Conservation (phyloP, 2,888 invertebrate species). For the Phyllotreta striolata region DNA sequence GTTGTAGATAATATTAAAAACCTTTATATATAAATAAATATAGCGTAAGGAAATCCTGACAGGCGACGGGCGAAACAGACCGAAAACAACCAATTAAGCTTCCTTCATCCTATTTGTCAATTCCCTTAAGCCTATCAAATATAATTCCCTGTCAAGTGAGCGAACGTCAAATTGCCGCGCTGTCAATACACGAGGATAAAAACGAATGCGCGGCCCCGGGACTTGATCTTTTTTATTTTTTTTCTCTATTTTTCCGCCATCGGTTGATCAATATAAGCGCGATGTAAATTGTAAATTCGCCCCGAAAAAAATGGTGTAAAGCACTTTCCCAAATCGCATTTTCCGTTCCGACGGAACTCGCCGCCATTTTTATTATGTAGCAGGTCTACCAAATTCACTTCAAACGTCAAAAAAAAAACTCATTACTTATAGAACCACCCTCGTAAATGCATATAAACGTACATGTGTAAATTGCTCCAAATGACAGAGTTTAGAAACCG, state of each 20-base stretch:
- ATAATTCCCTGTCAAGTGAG: constrained; percentile 58
- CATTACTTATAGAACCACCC: too few relatives aligned
- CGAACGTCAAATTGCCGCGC: constrained; percentile 59
- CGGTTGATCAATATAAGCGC: too few relatives aligned
- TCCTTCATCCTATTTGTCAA: constrained; percentile 60
- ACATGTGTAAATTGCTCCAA: too few relatives aligned
- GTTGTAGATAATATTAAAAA: constrained; percentile 4
- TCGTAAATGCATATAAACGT: too few relatives aligned
- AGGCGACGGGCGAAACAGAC: constrained; percentile 47
- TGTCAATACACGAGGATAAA: constrained; percentile 53
- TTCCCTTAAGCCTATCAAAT: constrained; percentile 60
- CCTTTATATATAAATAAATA: constrained; percentile 19
- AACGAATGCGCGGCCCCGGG: constrained; percentile 24
- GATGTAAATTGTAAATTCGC: too few relatives aligned
- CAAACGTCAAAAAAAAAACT: too few relatives aligned
- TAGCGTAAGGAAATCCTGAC: constrained; percentile 22
- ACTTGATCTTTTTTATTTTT: constrained; percentile 7
- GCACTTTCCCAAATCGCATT: too few relatives aligned
- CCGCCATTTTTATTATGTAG: too few relatives aligned
- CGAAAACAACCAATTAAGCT: constrained; percentile 58
- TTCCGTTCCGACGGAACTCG: too few relatives aligned
- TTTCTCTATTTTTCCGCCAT: not conserved
- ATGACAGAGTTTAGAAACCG: too few relatives aligned
- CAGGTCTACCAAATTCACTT: too few relatives aligned
- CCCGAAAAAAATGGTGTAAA: too few relatives aligned